A percentile compares a stretch with the other conserved stretches of the same genome.
These are phyloP conservation scores for Octomys mimax DNA, from an alignment of 2,797 vertebrate species.

Conservation along the genomic window DNA sequence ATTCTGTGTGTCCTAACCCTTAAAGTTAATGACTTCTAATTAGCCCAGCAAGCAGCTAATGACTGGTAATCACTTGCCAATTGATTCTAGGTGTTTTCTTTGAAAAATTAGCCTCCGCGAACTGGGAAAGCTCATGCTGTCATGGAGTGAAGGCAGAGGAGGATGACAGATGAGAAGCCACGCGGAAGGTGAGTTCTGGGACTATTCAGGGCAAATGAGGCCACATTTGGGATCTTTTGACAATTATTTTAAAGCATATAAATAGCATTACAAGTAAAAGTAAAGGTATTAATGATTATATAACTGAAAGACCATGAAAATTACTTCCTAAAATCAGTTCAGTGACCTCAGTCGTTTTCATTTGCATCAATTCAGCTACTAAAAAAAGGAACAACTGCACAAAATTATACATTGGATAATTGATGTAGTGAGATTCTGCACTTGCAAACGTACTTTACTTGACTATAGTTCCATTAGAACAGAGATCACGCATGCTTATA, in stretches of 20 bases:
- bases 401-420: background rate
- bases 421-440: background rate
- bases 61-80: slow-evolving; percentile 81
- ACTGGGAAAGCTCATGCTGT: background rate
- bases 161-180: background rate
- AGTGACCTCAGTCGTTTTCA: background rate
- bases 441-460: background rate
- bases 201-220: background rate
- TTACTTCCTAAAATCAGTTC: background rate
- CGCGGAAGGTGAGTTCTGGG: background rate
- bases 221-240: background rate
- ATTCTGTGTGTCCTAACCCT: slow-evolving; percentile 65
- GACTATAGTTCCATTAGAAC: slow-evolving; percentile 19
- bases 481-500: background rate
- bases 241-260: background rate
- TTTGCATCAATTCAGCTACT: slow-evolving; percentile 27
- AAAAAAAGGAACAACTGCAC: background rate
- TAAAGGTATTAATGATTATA: background rate
- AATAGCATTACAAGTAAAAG: background rate
- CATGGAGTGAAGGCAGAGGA: background rate
- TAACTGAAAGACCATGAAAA: slow-evolving; percentile 40
- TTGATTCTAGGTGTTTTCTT: slow-evolving; percentile 74
- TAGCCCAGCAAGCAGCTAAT: slow-evolving; percentile 82
- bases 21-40: slow-evolving; percentile 83
- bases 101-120: slow-evolving; percentile 60